Evolutionary conservation across 1,140 invertebrate genomes (phyloP), one percentile per base, ranked within the genome.

Genomic region (Drosophila gunungcola): DNA sequence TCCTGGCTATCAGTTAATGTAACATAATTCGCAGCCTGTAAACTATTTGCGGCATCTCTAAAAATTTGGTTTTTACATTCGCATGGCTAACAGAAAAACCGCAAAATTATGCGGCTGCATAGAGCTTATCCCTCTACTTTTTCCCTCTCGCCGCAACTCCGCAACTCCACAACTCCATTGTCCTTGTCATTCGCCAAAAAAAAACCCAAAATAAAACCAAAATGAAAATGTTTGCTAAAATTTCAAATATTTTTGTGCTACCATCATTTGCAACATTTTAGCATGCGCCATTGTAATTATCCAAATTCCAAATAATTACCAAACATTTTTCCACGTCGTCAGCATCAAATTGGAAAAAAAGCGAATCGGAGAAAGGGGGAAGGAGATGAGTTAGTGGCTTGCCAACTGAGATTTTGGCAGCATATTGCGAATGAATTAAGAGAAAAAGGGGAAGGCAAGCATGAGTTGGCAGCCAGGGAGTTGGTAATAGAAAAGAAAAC

Each of bases 271-370:
- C 62, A 63, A 77, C 63, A 61, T 45, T 75, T 85, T 80, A 78
- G 77, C 73, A 73, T 80, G 77, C 39, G 46, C 54, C 69, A 70
- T 61, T 65, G 58, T 80, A 85, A 84, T 84, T 85, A 85, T 85
- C 81, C 72, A 60, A 76, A 73, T 80, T 79, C 76, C 76, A 65
- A 80, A 73, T 85, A 85, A 85, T 85, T 85, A 68, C 81, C 73
- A 80, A 80, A 77, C 81, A 83, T 84, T 85, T 85, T 83, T 78
- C 79, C 79, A 82, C 67, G 69, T 78, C 73, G 73, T 65, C 79
- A 63, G 73, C 61, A 73, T 80, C 78, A 57, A 80, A 64, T 72
- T 63, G 60, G 53, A 49, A 60, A 21, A 64, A 54, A 48, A 58
- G 32, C 13, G 16, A 57, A 52, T 36, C 34, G n/a, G 39, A 16